Evolutionary conservation across 1,140 invertebrate species (phyloP), one percentile per base, ranked within the genome.

Genomic region (Brevipalpus yothersi): DNA sequence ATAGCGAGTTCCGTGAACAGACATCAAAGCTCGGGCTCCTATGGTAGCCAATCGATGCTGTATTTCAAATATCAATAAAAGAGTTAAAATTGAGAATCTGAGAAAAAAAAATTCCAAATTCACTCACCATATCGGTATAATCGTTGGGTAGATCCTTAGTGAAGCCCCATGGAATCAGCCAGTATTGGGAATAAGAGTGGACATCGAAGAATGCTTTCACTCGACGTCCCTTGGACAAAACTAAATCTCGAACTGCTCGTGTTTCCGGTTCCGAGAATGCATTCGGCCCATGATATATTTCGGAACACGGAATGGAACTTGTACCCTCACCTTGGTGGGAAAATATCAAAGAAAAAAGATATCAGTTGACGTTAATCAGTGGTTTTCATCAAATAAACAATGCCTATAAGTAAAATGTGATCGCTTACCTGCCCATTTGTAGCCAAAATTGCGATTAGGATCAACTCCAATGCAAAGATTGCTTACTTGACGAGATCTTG

Each of bases 41-140:
- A 55, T n/a, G 5, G n/a, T 51, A 51, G 49, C 49, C 49, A 51
- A 19, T 1, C 21, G 49, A 51, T 51, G 49, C 49, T 51, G n/a
- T 4, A 17, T 12, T 15, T 15, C 3, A 45, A 15, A 8, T 2
- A 45, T 12, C 3, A 15, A 45, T 3, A 8, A 3, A 3, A 17
- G 8, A 45, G n/a, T 15, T 45, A 45, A 17, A 3, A 45, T 43
- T 45, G 43, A 45, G 8, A 45, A 1, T 45, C 8, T 45, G 12
- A 45, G 8, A 10, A 43, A 43, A 43, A 43, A 43, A 45, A 2
- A 7, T 19, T 51, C 21, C 2, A 3, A 17, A n/a, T 17, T 3
- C 12, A 41, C 13, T 53, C 15, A 61, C 85, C 84, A 89, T 39
- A 49, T 58, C 47, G 13, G 13, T 11, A 41, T 58, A 43, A 31